Evolutionary conservation across 2,888 invertebrate genomes (phyloP).

Genomic region (Tricholauxania praeusta): DNA sequence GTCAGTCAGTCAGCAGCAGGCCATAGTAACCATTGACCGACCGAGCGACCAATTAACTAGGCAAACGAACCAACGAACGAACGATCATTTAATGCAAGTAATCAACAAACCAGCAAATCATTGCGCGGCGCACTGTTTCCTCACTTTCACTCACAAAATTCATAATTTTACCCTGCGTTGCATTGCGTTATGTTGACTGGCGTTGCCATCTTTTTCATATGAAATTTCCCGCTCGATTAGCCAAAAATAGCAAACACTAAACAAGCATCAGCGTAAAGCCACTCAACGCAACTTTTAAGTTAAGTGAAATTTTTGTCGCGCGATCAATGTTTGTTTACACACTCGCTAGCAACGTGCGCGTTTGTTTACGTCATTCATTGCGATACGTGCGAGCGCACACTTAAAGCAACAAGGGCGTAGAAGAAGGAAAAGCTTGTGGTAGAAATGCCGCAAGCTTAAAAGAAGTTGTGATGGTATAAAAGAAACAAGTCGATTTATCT

Average conservation of each 20-base stretch:
- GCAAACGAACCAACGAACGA: background rate
- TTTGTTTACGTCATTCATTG: background rate
- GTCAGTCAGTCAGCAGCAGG: background rate
- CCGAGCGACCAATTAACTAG: background rate
- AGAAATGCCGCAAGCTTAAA: too few species aligned
- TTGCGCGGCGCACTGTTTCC: slow-evolving; percentile 10
- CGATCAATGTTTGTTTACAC: slow-evolving; percentile 16
- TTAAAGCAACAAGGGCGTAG: background rate
- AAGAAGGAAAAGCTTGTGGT: too few species aligned
- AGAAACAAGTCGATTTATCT: too few species aligned
- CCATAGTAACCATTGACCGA: slow-evolving; percentile 7
- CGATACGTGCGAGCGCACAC: background rate
- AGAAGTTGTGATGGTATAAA: too few species aligned
- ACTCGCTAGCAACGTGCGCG: too few species aligned
- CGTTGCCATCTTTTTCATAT: slow-evolving; percentile 2
- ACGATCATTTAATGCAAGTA: slow-evolving; percentile 3
- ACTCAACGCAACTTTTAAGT: background rate
- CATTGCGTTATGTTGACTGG: background rate
- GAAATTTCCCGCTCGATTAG: slow-evolving; percentile 22
- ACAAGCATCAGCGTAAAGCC: too few species aligned
- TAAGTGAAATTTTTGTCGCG: slow-evolving; percentile 8
- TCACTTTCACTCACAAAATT: slow-evolving; percentile 13
- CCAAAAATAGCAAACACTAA: background rate
- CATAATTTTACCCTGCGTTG: background rate
- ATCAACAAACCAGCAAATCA: background rate